A percentile compares a stretch with the other conserved stretches of the same genome.
Conservation (phyloP, 2,113 vertebrate species). For the Scomber colias region DNA sequence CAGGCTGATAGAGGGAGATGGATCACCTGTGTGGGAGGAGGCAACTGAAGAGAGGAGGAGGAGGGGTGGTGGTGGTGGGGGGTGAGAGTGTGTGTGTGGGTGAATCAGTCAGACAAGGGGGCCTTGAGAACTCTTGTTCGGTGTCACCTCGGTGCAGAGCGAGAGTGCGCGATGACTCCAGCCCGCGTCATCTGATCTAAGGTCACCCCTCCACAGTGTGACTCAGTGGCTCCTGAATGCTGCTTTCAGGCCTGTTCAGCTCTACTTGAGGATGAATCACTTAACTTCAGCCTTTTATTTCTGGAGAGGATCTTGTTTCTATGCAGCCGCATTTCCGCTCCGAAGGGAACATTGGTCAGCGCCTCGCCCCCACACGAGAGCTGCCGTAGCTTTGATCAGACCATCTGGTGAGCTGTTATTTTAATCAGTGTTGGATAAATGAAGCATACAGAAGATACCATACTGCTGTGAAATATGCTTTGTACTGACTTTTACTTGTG, state of each 20-base stretch:
- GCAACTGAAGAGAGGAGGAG: background rate
- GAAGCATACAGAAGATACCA: conserved; percentile 13
- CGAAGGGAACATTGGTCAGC: conserved; percentile 64
- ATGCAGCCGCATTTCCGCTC: conserved; percentile 47
- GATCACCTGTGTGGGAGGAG: conserved; percentile 60
- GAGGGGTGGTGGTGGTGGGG: background rate
- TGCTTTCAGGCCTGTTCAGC: conserved; percentile 58
- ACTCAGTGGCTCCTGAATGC: conserved; percentile 74
- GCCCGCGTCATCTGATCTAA: conserved; percentile 74
- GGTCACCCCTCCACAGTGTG: conserved; percentile 66
- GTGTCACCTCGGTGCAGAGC: conserved; percentile 65
- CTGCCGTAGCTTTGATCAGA: conserved; percentile 46
- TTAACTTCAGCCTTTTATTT: conserved; percentile 73
- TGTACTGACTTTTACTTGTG: background rate
- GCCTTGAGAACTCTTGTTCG: conserved; percentile 70
- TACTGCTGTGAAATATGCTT: conserved; percentile 31
- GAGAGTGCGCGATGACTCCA: conserved; percentile 49
- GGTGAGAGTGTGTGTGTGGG: background rate
- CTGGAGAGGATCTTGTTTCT: conserved; percentile 72
- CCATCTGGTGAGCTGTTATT: conserved; percentile 66
- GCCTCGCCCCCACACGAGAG: conserved; percentile 58
- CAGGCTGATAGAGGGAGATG: conserved; percentile 30
- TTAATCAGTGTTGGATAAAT: conserved; percentile 40
- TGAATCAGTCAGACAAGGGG: conserved; percentile 66
- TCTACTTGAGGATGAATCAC: conserved; percentile 72